Base-by-base conservation (phyloP, 1,140 invertebrate species). In the Hesperophylax magnus region DNA sequence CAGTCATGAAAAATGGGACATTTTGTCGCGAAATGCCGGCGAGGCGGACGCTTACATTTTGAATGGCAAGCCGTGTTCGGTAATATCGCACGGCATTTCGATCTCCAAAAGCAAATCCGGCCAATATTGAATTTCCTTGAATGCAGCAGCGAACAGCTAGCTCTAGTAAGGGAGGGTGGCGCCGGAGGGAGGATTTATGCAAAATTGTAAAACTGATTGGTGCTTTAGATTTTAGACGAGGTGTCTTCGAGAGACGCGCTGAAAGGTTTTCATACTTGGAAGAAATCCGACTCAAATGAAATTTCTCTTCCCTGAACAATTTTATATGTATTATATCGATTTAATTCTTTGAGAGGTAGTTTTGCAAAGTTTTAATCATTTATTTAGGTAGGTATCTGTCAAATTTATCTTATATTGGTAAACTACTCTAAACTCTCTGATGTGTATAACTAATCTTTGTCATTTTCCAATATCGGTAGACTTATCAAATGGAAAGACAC, bases 1-100 rank as follows among this genome's bases (percentile, higher is more conserved):
- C 69, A 72, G n/a, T 72, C 52, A 52, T 72, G 69, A 72, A 72
- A 72, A 72, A 54, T 72, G 52, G 69, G 69, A 54, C 69, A 31
- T 72, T 72, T 54, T 14, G 52, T 54, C 11, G 31, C 39, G 27
- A 67, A 67, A 67, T 39, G 18, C n/a, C 39, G 17, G 1, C 67
- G 63, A 31, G 22, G n/a, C 17, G 34, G 65, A 18, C 39, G 18
- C 27, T 72, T 53, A 24, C 54, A 54, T 52, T 72, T 72, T 72
- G 20, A 72, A 72, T 72, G 69, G 52, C 9, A 56, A 72, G 18
- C 47, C 69, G 69, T 24, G 69, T 72, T 72, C 69, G n/a, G 69
- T 53, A 53, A 72, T 72, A 72, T 31, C 69, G 20, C 52, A 9
- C 31, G 8, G 69, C 47, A 72, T 72, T 72, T 53, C 69, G 53